Evolutionary conservation across 1,140 invertebrate genomes (phyloP), one percentile per base, ranked within the genome.

Genomic region (Melanaphis sacchari): DNA sequence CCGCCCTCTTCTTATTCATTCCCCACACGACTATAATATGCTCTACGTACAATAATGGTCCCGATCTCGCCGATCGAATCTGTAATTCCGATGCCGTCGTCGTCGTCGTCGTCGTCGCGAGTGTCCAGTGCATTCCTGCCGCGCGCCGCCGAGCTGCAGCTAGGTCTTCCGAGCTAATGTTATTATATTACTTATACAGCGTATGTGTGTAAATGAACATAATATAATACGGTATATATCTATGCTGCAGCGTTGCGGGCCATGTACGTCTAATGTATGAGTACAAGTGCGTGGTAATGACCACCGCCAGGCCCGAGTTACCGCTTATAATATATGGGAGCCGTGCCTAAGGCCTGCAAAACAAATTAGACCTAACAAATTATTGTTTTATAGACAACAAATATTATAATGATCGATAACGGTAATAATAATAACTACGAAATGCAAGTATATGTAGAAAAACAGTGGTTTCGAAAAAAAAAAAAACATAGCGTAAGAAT

Each of bases 11-110:
- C n/a, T 9, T 5, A 3, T 38, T 89, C 24, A 49, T 22, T 52
- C 31, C n/a, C 0, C 52, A 31, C 36, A 59, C 9, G 49, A 54
- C 59, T 76, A 21, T 76, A n/a, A 76, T 76, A n/a, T 38, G 38
- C 88, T 41, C 11, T n/a, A n/a, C 38, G 38, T 46, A 43, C 31
- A 18, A 89, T 59, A 90, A 59, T 90, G 59, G 88, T 90, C 41
- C 88, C 88, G 88, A 54, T 90, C 88, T 90, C 49, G 52, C 52
- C 88, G 88, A 31, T 90, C 52, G 88, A 90, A 90, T 90, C 88
- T 90, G 88, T 90, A 90, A 90, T 90, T 90, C 88, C 88, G 26
- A 90, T 90, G 88, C 36, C 43, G 85, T 87, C 31, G 43, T 15
- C 22, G 84, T 52, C 87, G 46, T 26, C 88, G 88, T 22, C 46